phyloP scores from a whole-genome alignment of 2,797 vertebrate species.

The Bufotes viridis region DNA sequence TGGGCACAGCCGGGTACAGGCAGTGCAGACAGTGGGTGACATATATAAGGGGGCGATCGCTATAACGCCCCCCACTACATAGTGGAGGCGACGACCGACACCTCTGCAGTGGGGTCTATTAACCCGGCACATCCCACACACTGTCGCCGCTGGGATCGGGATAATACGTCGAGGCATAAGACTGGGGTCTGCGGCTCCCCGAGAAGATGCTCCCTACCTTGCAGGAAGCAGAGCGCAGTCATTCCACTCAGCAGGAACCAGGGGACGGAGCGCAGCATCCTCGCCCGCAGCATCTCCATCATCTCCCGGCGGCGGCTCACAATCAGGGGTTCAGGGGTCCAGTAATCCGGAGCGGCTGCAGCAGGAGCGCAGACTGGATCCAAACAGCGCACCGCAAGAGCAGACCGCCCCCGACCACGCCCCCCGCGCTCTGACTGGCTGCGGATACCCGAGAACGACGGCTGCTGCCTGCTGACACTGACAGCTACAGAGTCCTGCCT shows the following conservation, averaged over 20 bases:
- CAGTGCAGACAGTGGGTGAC: neutral
- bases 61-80: neutral
- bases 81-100: neutral
- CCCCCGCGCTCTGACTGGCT: constrained; percentile 34
- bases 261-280: constrained; percentile 50
- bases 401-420: constrained; percentile 25
- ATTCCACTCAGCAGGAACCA: constrained; percentile 51
- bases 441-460: neutral
- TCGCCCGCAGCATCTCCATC: constrained; percentile 43
- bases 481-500: too few species aligned
- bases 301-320: neutral
- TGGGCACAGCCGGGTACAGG: neutral
- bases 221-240: constrained; percentile 55
- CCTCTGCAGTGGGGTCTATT: neutral
- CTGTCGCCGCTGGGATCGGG: neutral
- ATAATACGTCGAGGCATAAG: neutral
- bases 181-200: neutral
- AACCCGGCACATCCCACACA: neutral
- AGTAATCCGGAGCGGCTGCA: constrained; percentile 48
- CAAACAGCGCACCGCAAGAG: constrained; percentile 24
- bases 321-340: neutral
- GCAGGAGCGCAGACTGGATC: constrained; percentile 36
- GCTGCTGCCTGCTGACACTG: neutral
- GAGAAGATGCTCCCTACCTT: constrained; percentile 48
- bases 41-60: neutral